Evolutionary conservation across 2,797 vertebrate genomes (phyloP).

Genomic region (Danio kyathit): DNA sequence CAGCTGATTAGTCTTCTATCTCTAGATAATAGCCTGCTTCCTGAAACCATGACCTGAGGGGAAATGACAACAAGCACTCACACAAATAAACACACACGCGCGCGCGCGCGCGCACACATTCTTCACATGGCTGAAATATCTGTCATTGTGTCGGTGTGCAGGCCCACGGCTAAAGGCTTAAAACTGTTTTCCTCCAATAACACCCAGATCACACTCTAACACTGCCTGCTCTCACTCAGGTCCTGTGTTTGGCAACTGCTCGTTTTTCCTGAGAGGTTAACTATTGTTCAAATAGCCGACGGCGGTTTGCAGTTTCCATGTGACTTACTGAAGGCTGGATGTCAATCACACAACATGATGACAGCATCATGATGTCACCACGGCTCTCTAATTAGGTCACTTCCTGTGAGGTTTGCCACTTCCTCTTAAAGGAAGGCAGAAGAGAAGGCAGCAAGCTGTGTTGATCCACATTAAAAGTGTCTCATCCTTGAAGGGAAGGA

Average conservation of each 20-base stretch:
- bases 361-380: conserved; percentile 23
- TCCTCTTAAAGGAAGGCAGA: conserved; percentile 1
- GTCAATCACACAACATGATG: background rate
- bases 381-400: conserved; percentile 28
- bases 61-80: conserved; percentile 21
- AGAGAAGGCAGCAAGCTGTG: background rate
- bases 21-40: background rate
- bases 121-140: conserved; percentile 73
- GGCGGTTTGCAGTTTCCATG: background rate
- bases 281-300: background rate
- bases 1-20: background rate
- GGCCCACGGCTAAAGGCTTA: background rate
- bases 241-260: conserved; percentile 5
- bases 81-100: conserved; percentile 37
- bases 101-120: conserved; percentile 61
- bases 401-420: conserved; percentile 37
- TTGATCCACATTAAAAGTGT: background rate
- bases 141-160: conserved; percentile 53
- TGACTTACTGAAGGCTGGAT: conserved; percentile 2
- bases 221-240: background rate
- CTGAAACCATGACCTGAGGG: conserved; percentile 2
- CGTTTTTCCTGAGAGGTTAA: conserved; percentile 24
- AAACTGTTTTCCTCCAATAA: background rate
- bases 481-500: conserved; percentile 12
- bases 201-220: background rate